These are phyloP conservation scores for Vombatus ursinus DNA, from an alignment of 2,113 vertebrate species.

Conservation along the genomic window DNA sequence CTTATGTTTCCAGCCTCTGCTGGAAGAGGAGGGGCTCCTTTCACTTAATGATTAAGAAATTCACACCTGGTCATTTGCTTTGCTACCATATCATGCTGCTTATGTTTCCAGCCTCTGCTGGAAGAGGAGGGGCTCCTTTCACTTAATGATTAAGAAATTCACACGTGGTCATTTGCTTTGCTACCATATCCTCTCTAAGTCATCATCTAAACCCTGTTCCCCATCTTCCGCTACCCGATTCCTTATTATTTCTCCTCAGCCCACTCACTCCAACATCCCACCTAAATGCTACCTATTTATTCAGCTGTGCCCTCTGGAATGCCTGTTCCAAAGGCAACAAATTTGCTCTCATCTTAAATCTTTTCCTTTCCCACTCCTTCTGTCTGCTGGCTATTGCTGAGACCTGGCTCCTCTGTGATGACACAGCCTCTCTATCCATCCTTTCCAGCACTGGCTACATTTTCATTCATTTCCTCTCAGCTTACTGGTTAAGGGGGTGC, in stretches of 20 bases:
- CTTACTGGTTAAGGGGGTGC: neutral
- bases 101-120: no score
- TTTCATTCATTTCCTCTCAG: neutral
- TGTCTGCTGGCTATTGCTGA: neutral
- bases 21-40: neutral
- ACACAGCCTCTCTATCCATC: neutral
- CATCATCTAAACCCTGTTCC: neutral
- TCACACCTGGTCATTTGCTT: no score
- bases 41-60: neutral
- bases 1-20: neutral
- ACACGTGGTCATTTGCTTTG: neutral
- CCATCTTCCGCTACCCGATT: neutral
- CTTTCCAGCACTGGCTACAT: neutral
- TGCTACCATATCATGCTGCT: no score
- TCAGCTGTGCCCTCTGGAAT: neutral
- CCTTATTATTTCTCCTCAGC: neutral
- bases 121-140: no score
- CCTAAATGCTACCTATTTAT: neutral
- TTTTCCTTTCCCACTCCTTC: neutral
- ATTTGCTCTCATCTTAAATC: neutral
- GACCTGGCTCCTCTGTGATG: neutral
- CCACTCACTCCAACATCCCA: neutral
- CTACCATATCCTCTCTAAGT: neutral
- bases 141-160: no score
- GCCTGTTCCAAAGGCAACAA: neutral